Evolutionary conservation across 2,113 vertebrate species (phyloP), one percentile per base, ranked within the genome.

Genomic region (Pterocles orientalis): DNA sequence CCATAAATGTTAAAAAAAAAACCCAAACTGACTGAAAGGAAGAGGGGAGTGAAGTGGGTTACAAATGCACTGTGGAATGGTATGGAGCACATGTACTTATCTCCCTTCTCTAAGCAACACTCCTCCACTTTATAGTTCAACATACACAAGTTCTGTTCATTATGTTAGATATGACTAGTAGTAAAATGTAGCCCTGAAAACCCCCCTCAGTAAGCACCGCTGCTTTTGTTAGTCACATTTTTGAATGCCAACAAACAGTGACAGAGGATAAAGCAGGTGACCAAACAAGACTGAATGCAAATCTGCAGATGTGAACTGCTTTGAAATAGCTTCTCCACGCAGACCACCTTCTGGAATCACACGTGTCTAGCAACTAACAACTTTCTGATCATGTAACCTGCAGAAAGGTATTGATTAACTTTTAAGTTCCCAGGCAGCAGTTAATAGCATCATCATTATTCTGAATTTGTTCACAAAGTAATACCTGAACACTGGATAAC

Each of bases 41-140:
- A 94, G 56, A 92, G 85, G 50, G 50, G 86, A 88, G 86, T 80
- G 92, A 95, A 87, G 77, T 19, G 61, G 34, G 65, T 96, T 88
- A 94, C 76, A 90, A 87, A 90, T 62, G 92, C 10, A n/a, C 71
- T 56, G 61, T 94, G 95, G 86, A 93, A 94, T 90, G 95, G 88
- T 60, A 97, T 89, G 88, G 84, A 95, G 80, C 83, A 94, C 73
- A 86, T 10, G 7, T 28, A 92, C 36, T 79, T 61, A 29, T 56
- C 20, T 80, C 19, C 6, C 41, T 82, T 57, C 62, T 60, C 61
- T 85, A 90, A 65, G 80, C 62, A 85, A 85, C 56, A 58, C n/a
- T 94, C 87, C 70, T 69, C 73, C 58, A 36, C 36, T 87, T 81
- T 6, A 57, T n/a, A 54, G 33, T 60, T 66, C 56, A 68, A 75